A percentile compares a stretch with the other conserved stretches of the same genome.
These are phyloP conservation scores for Drosophila insularis DNA, from an alignment of 1,140 invertebrate genomes.

Conservation along the genomic window DNA sequence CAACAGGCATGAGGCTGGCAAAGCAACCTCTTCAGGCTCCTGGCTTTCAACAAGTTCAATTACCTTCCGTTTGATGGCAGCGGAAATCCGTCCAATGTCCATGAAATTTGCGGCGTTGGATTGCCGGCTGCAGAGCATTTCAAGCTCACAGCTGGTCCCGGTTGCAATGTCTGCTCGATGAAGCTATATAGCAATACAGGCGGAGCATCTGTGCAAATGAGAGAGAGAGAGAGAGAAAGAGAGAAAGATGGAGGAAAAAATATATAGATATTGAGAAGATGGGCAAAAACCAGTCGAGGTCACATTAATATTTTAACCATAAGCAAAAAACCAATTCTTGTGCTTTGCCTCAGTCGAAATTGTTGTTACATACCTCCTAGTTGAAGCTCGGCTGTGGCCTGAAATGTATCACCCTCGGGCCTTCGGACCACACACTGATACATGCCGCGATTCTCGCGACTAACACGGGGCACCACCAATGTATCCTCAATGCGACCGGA, in stretches of 20 bases:
- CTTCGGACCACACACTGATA: slow-evolving; percentile 91
- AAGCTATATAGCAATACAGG: slow-evolving; percentile 91
- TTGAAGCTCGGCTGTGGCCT: slow-evolving; percentile 90
- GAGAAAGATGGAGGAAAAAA: slow-evolving; percentile 45
- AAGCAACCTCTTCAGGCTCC: slow-evolving; percentile 13
- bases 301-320: slow-evolving; percentile 71
- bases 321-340: slow-evolving; percentile 13
- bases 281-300: slow-evolving; percentile 29
- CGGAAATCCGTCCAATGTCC: slow-evolving; percentile 91
- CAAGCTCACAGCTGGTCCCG: slow-evolving; percentile 91
- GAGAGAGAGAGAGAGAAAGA: slow-evolving; percentile 40
- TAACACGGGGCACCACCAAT: slow-evolving; percentile 87
- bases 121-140: slow-evolving; percentile 94
- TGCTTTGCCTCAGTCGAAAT: background rate
- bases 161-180: slow-evolving; percentile 92
- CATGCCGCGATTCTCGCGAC: slow-evolving; percentile 91
- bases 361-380: slow-evolving; percentile 87
- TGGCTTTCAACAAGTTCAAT: slow-evolving; percentile 82
- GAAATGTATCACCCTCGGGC: slow-evolving; percentile 89
- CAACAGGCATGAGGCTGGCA: background rate
- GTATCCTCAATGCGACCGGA: slow-evolving; percentile 86
- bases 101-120: slow-evolving; percentile 91
- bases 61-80: slow-evolving; percentile 89
- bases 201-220: slow-evolving; percentile 87
- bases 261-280: background rate